A percentile compares a stretch with the other conserved stretches of the same genome.
Conservation (phyloP, 2,888 invertebrate species). For the Chrysolina haemoptera region DNA sequence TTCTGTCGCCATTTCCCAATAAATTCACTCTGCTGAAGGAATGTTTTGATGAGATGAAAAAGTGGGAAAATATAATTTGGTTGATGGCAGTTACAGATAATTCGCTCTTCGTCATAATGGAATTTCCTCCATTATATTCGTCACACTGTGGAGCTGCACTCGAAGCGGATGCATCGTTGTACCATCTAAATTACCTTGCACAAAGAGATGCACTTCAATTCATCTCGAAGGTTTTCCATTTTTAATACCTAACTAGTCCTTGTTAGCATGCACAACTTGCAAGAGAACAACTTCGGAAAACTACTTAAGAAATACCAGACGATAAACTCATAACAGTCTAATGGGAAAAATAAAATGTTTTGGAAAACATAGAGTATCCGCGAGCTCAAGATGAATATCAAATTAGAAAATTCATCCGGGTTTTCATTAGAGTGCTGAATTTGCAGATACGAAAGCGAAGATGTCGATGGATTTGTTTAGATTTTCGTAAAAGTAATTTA, state of each 20-base stretch:
- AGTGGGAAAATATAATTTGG: neutral
- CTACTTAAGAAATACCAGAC: constrained; percentile 13
- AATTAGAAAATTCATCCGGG: too few species aligned
- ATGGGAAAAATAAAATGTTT: constrained; percentile 5
- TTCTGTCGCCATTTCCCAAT: too few species aligned
- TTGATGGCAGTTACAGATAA: neutral
- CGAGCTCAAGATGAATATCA: neutral
- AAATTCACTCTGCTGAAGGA: too few species aligned
- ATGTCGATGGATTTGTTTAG: too few species aligned
- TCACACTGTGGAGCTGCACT: neutral
- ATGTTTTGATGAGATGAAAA: too few species aligned
- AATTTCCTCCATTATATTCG: neutral
- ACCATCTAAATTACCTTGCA: neutral
- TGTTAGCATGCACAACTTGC: neutral
- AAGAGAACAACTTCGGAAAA: constrained; percentile 6
- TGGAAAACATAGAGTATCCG: neutral
- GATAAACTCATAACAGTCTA: neutral
- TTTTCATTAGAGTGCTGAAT: too few species aligned
- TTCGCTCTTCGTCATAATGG: neutral
- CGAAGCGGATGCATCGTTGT: neutral
- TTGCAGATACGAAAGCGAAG: too few species aligned
- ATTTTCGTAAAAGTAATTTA: too few species aligned
- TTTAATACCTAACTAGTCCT: constrained; percentile 1
- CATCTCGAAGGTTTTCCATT: constrained; percentile 7
- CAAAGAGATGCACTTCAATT: constrained; percentile 18